Conservation (phyloP, 2,113 vertebrate species). For the Psammodynastes pulverulentus region DNA sequence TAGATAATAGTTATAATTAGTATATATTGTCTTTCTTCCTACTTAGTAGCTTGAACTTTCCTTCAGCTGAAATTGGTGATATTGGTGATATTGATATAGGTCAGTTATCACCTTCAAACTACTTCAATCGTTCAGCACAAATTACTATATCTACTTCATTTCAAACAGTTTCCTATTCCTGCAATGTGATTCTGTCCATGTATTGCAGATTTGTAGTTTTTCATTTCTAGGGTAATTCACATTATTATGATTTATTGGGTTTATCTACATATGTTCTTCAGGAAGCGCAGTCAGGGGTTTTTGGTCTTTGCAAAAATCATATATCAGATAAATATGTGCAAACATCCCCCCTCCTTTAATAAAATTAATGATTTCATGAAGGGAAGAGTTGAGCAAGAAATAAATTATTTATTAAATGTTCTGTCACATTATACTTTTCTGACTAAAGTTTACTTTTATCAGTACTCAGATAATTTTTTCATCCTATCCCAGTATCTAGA, state of each 20-base stretch:
- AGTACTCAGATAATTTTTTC: neutral
- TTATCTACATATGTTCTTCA: neutral
- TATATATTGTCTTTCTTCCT: neutral
- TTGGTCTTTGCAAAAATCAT: neutral
- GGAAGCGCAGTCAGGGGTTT: neutral
- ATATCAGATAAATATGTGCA: neutral
- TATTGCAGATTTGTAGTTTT: neutral
- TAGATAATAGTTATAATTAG: neutral
- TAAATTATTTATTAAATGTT: neutral
- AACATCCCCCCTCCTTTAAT: neutral
- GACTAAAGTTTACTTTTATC: neutral
- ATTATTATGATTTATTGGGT: neutral
- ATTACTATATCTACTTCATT: neutral
- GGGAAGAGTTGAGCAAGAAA: neutral
- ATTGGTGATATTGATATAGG: neutral
- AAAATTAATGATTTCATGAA: neutral
- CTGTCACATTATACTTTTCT: neutral
- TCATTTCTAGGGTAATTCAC: neutral
- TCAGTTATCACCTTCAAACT: neutral
- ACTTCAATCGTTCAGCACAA: neutral
- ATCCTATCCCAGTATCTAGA: neutral
- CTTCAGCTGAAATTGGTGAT: neutral
- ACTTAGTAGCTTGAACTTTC: neutral
- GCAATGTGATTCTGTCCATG: neutral
- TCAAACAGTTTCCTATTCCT: neutral